A percentile compares a stretch with the other conserved stretches of the same genome.
Evolutionary conservation across 30 jellyfish, hydroid and myxozoan genomes (phyloP).

Genomic region (Morbakka virulenta): DNA sequence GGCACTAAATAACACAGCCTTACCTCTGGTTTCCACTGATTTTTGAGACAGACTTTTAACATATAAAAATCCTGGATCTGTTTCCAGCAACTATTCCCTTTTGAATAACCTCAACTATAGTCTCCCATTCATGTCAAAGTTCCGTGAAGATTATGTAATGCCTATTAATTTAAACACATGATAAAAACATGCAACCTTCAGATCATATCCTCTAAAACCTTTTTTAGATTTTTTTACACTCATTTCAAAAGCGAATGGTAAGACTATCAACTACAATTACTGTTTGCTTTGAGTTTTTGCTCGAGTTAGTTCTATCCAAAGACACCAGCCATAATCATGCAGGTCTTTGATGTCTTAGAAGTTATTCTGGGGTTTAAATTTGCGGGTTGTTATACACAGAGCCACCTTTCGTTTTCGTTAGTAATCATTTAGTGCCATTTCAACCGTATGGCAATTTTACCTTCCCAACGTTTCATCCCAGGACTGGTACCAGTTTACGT

Average conservation of each 20-base stretch:
- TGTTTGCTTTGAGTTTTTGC: background rate
- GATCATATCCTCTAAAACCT: background rate
- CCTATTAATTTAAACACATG: slow-evolving; percentile 3
- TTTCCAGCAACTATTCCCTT: too few species aligned
- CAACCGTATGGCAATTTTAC: background rate
- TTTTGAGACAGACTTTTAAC: too few species aligned
- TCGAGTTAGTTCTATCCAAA: background rate
- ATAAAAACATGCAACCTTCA: background rate
- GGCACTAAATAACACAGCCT: too few species aligned
- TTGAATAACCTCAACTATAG: too few species aligned
- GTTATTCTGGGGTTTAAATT: background rate
- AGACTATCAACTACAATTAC: background rate
- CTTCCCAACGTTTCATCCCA: background rate
- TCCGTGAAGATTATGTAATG: slow-evolving; percentile 63
- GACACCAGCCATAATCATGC: background rate
- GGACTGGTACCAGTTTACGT: background rate
- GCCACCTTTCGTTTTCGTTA: background rate
- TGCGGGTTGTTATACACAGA: background rate
- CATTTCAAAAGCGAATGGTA: background rate
- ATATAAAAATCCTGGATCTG: too few species aligned
- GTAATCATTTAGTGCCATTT: background rate
- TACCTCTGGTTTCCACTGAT: too few species aligned
- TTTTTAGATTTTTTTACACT: too few species aligned
- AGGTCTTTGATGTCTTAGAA: background rate
- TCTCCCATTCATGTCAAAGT: slow-evolving; percentile 7